Base-by-base conservation (phyloP, 2,113 vertebrate species). In the Limanda limanda region DNA sequence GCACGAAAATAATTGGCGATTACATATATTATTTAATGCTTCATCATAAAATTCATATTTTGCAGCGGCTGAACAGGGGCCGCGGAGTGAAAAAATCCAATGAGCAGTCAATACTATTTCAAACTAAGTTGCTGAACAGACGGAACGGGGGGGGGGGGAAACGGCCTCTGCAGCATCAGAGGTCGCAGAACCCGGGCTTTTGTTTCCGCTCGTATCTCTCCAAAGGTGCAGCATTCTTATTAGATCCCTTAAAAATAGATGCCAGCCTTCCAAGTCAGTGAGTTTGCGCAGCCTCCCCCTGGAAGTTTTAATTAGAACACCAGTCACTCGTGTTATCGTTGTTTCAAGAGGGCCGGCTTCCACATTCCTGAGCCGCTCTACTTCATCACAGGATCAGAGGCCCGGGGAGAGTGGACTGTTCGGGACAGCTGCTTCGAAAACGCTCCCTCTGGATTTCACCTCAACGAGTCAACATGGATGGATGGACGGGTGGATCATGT, bases 261-360 rank as follows among this genome's bases (percentile, higher is more conserved):
- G 77, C 76, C 78, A 88, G 79, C 75, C 87, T 90, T 87, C 56
- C 67, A 71, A 89, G 84, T 86, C 87, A 87, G 57, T 78, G 81
- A 82, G 85, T 84, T 87, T 85, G 60, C 74, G n/a, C 84, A 84
- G 87, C 82, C 85, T 88, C 81, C 90, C 89, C 85, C 87, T 90
- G 75, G 78, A 90, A 92, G 91, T 92, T 93, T 92, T 93, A 93
- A 94, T 94, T 93, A 93, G 92, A 91, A 88, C 91, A 91, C 79
- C 90, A 92, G 91, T 92, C 88, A 89, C 84, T 91, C 74, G 80
- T 83, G 88, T 91, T 93, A 85, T 90, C 81, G 31, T 86, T 90
- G 90, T 86, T 92, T 90, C 79, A 76, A 87, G 85, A 92, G 88
- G 69, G 78, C 7, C 8, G 77, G 77, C 76, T 91, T 88, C 88